Percentiles rank a stretch among this genome's conserved stretches.
These are phyloP conservation scores for Hestina assimilis DNA, from an alignment of 1,140 invertebrate species.

Conservation along the genomic window DNA sequence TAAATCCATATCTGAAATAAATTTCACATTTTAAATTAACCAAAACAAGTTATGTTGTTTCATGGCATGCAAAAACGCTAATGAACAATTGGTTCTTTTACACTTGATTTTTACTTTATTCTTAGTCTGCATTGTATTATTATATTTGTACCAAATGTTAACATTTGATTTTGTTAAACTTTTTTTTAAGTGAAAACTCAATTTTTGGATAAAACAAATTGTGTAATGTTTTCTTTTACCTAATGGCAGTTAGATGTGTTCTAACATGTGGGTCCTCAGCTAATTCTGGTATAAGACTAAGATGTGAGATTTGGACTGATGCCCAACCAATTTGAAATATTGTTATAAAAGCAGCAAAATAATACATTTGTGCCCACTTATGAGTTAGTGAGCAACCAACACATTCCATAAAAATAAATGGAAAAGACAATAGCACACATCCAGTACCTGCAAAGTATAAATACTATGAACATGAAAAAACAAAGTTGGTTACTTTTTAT, in stretches of 20 bases:
- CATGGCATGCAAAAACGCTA: too few relatives aligned
- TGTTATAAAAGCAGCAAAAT: slow-evolving; percentile 93
- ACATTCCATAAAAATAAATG: slow-evolving; percentile 93
- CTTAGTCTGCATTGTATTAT: background rate
- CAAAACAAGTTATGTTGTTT: too few relatives aligned
- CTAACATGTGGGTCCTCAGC: slow-evolving; percentile 87
- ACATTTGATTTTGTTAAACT: too few relatives aligned
- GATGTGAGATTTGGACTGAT: slow-evolving; percentile 94
- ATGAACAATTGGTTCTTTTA: background rate
- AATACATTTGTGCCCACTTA: slow-evolving; percentile 88
- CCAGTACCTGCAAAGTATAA: slow-evolving; percentile 81
- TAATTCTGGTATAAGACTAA: slow-evolving; percentile 89
- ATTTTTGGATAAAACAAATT: too few relatives aligned
- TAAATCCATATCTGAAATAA: slow-evolving; percentile 79
- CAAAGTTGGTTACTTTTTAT: background rate
- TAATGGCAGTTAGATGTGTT: slow-evolving; percentile 91
- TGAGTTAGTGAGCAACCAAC: slow-evolving; percentile 83
- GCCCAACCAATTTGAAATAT: slow-evolving; percentile 99
- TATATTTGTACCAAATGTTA: too few relatives aligned
- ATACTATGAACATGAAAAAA: background rate
- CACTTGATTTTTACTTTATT: background rate
- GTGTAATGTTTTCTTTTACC: too few relatives aligned
- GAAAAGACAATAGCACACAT: slow-evolving; percentile 89
- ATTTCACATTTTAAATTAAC: background rate
- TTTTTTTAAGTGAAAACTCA: too few relatives aligned